phyloP scores from a whole-genome alignment of 2,113 vertebrate species.

The Grallaria varia region DNA sequence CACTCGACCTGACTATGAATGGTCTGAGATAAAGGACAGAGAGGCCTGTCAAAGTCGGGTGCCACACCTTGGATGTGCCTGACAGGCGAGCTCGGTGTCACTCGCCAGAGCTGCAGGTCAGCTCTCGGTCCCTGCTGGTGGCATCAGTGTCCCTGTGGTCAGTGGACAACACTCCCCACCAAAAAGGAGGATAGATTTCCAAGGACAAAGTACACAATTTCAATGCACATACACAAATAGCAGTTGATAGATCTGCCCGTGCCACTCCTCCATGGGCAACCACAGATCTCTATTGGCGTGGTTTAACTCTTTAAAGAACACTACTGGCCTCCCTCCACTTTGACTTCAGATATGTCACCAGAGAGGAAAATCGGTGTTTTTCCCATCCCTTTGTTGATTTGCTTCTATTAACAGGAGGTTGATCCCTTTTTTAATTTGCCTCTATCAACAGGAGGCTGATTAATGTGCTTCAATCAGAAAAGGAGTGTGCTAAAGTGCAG shows the following conservation, averaged over 20 bases:
- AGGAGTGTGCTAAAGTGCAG: accelerated
- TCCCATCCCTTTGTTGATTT: neutral
- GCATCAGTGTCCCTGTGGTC: neutral
- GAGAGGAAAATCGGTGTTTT: neutral
- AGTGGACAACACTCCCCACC: neutral
- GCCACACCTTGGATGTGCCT: accelerated
- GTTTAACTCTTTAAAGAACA: neutral
- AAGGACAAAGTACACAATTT: neutral
- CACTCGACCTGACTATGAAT: neutral
- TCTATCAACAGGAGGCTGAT: neutral
- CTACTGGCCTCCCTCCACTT: neutral
- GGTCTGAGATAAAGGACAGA: neutral
- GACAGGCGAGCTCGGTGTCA: accelerated
- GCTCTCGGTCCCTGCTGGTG: neutral
- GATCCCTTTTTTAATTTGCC: too few relatives aligned
- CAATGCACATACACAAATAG: neutral
- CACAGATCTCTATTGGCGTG: neutral
- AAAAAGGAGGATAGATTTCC: neutral
- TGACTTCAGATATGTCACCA: neutral
- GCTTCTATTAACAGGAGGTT: neutral
- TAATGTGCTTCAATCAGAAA: neutral
- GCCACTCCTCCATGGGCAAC: neutral
- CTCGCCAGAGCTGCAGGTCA: accelerated
- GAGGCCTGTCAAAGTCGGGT: neutral
- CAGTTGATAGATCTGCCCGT: neutral